These are phyloP conservation scores for Phalacrocorax aristotelis DNA, from an alignment of 2,113 vertebrate species.

Conservation along the genomic window DNA sequence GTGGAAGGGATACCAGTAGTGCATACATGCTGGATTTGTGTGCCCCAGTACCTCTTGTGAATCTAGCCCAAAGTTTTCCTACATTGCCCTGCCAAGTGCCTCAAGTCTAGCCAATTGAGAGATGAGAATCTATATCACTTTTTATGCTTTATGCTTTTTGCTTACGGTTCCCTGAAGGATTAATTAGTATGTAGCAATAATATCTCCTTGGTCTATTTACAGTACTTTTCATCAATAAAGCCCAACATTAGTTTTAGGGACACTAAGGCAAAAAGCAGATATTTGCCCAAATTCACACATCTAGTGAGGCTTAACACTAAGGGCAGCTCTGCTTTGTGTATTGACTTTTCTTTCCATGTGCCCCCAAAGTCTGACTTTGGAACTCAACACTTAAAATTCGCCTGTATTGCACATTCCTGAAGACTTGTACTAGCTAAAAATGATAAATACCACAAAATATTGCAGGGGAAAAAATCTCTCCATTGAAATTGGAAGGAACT, in stretches of 20 bases:
- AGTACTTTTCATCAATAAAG: not conserved
- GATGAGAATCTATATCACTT: not conserved
- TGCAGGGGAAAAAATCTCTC: not conserved
- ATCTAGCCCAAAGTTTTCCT: not conserved
- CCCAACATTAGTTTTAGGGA: not conserved
- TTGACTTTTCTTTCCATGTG: not conserved
- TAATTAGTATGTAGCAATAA: not conserved
- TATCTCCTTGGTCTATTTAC: not conserved
- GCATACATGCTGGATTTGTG: not conserved
- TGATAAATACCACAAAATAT: not conserved
- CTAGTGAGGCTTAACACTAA: not conserved
- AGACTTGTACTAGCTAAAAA: not conserved
- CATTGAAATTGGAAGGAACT: not conserved
- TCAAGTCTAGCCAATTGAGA: not conserved
- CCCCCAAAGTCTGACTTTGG: not conserved
- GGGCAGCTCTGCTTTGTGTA: not conserved
- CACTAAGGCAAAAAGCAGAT: not conserved
- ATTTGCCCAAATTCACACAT: slow-evolving; percentile 14
- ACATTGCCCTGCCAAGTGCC: not conserved
- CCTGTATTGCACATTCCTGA: not conserved
- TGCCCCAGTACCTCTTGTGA: not conserved
- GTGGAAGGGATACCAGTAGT: not conserved
- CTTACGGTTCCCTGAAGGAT: slow-evolving; percentile 3
- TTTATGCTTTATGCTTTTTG: not conserved
- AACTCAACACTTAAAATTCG: not conserved